Percentiles rank a stretch among this genome's conserved stretches.
Evolutionary conservation across 2,113 vertebrate species (phyloP).

Genomic region (Nothoprocta pentlandii): DNA sequence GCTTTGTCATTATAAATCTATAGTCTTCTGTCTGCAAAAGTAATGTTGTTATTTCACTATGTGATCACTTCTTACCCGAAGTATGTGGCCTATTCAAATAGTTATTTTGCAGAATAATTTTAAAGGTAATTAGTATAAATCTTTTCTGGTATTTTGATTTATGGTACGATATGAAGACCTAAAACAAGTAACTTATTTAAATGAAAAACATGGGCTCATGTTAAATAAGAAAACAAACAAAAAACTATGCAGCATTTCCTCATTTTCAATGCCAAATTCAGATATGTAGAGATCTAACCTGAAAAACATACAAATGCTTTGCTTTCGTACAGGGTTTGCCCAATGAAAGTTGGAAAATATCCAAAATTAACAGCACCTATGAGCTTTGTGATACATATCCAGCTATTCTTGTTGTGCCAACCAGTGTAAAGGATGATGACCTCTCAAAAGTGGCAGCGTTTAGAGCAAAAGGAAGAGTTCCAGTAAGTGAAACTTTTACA

Average conservation of each 20-base stretch:
- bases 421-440: slow-evolving; percentile 92
- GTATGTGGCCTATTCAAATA: neutral
- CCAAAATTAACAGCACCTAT: slow-evolving; percentile 90
- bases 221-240: neutral
- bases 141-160: neutral
- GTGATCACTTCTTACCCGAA: neutral
- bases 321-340: slow-evolving; percentile 87
- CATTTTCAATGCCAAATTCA: neutral
- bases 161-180: neutral
- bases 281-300: neutral
- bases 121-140: neutral
- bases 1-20: neutral
- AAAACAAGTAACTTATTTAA: neutral
- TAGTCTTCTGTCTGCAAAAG: neutral
- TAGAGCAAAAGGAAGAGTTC: slow-evolving; percentile 92
- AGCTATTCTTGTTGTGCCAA: slow-evolving; percentile 90
- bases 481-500: slow-evolving; percentile 82
- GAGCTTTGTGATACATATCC: slow-evolving; percentile 97
- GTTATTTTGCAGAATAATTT: neutral
- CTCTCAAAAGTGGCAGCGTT: slow-evolving; percentile 89
- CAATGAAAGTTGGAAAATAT: slow-evolving; percentile 97
- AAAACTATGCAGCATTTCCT: neutral
- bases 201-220: neutral
- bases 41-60: neutral
- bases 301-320: neutral